Conservation (phyloP, 2,888 invertebrate genomes). For the Drosophila atripex region DNA sequence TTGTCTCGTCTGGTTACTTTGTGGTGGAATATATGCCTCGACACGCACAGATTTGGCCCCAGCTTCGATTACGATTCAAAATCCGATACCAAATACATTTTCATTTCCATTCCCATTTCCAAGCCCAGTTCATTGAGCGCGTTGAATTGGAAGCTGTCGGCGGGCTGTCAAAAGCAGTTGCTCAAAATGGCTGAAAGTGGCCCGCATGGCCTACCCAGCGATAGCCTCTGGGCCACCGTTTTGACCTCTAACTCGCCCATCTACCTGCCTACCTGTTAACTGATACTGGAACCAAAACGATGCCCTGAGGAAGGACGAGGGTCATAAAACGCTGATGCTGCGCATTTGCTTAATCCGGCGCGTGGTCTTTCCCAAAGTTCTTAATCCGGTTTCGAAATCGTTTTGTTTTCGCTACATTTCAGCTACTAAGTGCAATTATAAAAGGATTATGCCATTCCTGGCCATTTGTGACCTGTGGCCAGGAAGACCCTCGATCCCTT, state of each 20-base stretch:
- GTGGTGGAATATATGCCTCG: constrained; percentile 23
- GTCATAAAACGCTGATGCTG: constrained; percentile 70
- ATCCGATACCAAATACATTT: constrained; percentile 8
- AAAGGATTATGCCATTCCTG: constrained; percentile 70
- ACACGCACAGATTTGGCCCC: constrained; percentile 35
- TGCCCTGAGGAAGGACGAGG: neutral
- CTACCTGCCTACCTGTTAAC: constrained; percentile 25
- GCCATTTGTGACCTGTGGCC: constrained; percentile 47
- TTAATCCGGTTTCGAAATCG: constrained; percentile 67
- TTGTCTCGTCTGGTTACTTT: constrained; percentile 40
- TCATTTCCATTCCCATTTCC: constrained; percentile 8
- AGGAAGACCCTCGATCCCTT: constrained; percentile 3
- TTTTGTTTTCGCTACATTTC: constrained; percentile 65
- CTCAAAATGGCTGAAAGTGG: constrained; percentile 21
- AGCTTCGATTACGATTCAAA: constrained; percentile 10
- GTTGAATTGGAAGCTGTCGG: constrained; percentile 75
- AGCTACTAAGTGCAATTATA: constrained; percentile 75
- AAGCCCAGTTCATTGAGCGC: constrained; percentile 53
- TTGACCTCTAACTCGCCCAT: constrained; percentile 22
- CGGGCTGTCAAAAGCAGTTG: constrained; percentile 63
- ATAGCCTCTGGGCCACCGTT: constrained; percentile 27
- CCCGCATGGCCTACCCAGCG: constrained; percentile 21
- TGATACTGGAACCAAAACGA: neutral
- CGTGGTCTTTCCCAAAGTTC: constrained; percentile 73
- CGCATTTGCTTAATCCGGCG: constrained; percentile 73